These are phyloP conservation scores for Poecilus cupreus DNA, from an alignment of 2,888 invertebrate genomes.

Conservation along the genomic window DNA sequence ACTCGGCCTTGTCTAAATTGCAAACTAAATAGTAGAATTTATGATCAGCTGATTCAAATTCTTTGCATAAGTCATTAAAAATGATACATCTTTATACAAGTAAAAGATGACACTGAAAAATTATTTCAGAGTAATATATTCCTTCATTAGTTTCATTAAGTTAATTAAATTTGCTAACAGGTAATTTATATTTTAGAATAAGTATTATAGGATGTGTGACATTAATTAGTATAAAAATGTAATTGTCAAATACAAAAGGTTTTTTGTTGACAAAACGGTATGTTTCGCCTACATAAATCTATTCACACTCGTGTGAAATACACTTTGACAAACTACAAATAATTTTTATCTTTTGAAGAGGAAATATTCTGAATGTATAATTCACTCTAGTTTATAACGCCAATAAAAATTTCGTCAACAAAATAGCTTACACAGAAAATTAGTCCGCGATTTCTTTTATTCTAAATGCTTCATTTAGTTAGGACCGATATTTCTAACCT, in stretches of 20 bases:
- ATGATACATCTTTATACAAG: not conserved
- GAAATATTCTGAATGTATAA: slow-evolving; percentile 3
- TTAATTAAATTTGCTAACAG: not conserved
- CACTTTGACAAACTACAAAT: slow-evolving; percentile 24
- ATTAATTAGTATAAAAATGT: not conserved
- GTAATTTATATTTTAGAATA: not conserved
- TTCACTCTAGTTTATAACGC: slow-evolving; percentile 1
- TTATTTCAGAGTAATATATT: not conserved
- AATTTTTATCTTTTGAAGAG: slow-evolving; percentile 34
- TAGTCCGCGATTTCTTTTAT: not conserved
- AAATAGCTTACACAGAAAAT: slow-evolving; percentile 6
- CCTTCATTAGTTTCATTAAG: not conserved
- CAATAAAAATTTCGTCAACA: slow-evolving; percentile 8
- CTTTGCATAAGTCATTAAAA: not conserved
- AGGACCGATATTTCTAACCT: no score
- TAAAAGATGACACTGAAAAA: slow-evolving; percentile 12
- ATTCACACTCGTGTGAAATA: slow-evolving; percentile 11
- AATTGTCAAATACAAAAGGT: not conserved
- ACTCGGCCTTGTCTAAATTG: not conserved
- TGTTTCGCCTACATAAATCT: not conserved
- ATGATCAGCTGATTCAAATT: not conserved
- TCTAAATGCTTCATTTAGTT: no score
- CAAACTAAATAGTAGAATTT: not conserved
- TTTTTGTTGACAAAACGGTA: not conserved
- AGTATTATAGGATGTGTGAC: not conserved